Base-by-base conservation (phyloP, 2,113 vertebrate species). In the Motacilla tschutschensis region DNA sequence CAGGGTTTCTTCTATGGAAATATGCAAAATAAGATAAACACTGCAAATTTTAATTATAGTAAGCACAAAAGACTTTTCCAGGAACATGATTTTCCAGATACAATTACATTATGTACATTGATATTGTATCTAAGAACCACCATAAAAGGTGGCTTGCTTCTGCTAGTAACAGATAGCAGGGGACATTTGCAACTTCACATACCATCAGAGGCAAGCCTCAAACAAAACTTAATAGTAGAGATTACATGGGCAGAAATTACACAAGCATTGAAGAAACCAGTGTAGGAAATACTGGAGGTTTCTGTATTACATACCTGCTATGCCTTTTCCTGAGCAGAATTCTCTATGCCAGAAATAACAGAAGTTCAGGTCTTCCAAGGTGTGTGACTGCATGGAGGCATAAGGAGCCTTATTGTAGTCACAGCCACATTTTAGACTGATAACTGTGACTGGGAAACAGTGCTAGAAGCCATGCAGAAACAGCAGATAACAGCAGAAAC, bases 401-500 rank as follows among this genome's bases (percentile, higher is more conserved):
- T 18, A 53, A 80, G 28, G 14, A 83, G 5, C 36, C 35, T 44
- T 33, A 12, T 2, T 76, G 35, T 17, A 58, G 58, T 43, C 63
- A 25, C 18, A 74, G 41, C 36, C 47, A 58, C 80, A 86, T 65
- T 83, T 93, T 28, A 72, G 43, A 46, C 77, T 62, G 74, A 85
- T 89, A 91, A 55, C n/a, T 3, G 2, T 62, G 83, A 47, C 50
- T 55, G n/a, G 36, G 70, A 79, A 84, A 81, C 62, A 78, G 60
- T 81, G 71, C 73, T 74, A 33, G 59, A 87, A 93, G 85, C 65
- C 59, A 81, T 54, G 38, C 54, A 95, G 62, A 80, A 87, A 69
- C 41, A 72, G 85, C 77, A 84, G 85, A 92, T 89, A 93, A 91
- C 74, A 74, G 75, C 84, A 79, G 84, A 88, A 90, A 70, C 40